Conservation (phyloP, 2,888 invertebrate genomes). For the Epsilonema sp. region DNA sequence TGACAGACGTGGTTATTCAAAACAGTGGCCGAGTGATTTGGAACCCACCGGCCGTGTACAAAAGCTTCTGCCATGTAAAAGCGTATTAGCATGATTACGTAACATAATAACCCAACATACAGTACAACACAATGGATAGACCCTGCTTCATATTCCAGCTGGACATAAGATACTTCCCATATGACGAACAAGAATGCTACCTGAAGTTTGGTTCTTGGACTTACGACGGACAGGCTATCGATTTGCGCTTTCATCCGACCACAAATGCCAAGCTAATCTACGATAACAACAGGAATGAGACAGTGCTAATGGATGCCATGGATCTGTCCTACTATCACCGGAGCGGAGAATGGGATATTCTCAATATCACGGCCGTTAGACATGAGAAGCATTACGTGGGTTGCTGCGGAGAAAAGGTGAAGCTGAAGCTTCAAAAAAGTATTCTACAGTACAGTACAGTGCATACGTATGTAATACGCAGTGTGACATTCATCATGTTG, state of each 20-base stretch:
- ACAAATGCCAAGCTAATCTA: background rate
- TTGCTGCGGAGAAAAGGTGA: background rate
- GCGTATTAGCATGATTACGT: background rate
- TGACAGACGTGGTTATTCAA: background rate
- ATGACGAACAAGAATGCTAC: background rate
- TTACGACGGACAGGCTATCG: background rate
- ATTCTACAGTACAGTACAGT: no score
- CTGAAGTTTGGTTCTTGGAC: background rate
- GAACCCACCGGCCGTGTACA: background rate
- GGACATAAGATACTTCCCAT: background rate
- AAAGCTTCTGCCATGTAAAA: background rate
- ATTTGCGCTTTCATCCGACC: background rate
- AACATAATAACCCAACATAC: background rate
- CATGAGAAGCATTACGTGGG: background rate
- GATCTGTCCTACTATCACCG: background rate
- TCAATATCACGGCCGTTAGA: background rate
- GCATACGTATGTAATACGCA: no score
- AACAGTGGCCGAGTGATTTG: background rate
- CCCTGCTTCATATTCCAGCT: no score
- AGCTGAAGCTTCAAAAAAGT: background rate
- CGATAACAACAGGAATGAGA: no score
- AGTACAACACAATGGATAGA: no score
- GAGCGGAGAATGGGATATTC: background rate
- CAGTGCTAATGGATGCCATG: background rate
- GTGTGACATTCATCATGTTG: no score